A percentile compares a stretch with the other conserved stretches of the same genome.
These are phyloP conservation scores for Coilia nasus DNA, from an alignment of 2,797 vertebrate species.

Conservation along the genomic window DNA sequence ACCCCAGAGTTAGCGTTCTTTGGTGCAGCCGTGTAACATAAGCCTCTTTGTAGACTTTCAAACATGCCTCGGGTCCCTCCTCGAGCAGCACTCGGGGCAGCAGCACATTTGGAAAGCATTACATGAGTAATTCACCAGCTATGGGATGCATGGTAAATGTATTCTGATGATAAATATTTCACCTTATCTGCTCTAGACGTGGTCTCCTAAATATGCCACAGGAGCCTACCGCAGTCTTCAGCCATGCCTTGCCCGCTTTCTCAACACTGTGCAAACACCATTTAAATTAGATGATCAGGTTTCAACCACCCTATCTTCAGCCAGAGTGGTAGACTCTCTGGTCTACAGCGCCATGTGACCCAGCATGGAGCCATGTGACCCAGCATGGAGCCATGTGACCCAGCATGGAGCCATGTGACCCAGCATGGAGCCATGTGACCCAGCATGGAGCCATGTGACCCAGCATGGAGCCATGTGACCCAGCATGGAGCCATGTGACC, in stretches of 20 bases:
- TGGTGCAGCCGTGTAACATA: not conserved
- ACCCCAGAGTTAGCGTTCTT: not conserved
- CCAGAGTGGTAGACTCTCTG: not conserved
- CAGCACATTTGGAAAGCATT: conserved; percentile 11
- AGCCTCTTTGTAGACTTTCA: not conserved
- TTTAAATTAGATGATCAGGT: not conserved
- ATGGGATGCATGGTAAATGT: conserved; percentile 6
- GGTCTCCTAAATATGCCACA: conserved; percentile 4
- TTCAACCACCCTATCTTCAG: not conserved
- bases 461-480: not conserved
- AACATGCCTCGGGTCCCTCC: not conserved
- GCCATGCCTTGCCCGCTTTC: not conserved
- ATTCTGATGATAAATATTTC: conserved; percentile 19
- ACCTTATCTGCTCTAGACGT: not conserved
- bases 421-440: not conserved
- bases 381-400: too few relatives aligned
- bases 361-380: too few relatives aligned
- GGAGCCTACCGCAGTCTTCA: conserved; percentile 4
- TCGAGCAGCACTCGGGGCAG: not conserved
- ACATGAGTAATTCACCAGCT: conserved; percentile 12
- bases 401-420: not conserved
- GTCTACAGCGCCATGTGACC: not conserved
- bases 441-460: not conserved
- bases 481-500: not conserved
- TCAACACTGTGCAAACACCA: not conserved